Base-by-base conservation (phyloP, 2,888 invertebrate genomes). In the Laspeyria flexula region DNA sequence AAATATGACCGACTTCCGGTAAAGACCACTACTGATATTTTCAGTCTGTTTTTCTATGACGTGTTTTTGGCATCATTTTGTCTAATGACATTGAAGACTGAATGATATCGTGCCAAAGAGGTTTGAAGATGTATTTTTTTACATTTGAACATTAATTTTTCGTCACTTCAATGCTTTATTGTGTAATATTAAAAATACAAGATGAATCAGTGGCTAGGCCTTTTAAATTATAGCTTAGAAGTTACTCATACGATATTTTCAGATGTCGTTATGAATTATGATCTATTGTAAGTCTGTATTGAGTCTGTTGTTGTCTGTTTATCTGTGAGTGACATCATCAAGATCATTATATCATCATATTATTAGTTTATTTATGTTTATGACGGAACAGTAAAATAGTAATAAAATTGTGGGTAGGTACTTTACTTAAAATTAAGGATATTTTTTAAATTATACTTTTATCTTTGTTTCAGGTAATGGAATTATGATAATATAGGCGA, bases 1-100 rank as follows among this genome's bases (percentile, higher is more conserved):
- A 53, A 76, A 70, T 50, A 60, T 61, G 65, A 60, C 65, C 54
- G 72, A 68, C 70, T 77, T 81, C 81, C 79, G 74, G 76, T 66
- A 61, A 49, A 51, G 59, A 52, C 69, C 70, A 52, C 49, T 44
- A 52, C 55, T 63, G 73, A 73, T 79, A 77, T 81, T 81, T 79
- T 77, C 71, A 71, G 75, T 75, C 59, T 73, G 70, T 76, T 79
- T 77, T 79, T 73, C 49, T 46, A 66, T 57, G 52, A 60, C 66
- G 61, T 25, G 40, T 16, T 25, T 43, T 71, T 71, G 68, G 71
- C 71, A 67, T 61, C 52, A 47, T 55, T 53, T 55, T 47, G 39
- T 51, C 15, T 18, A 4, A 65, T 66, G 64, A 61, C 64, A 70
- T 67, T 66, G 71, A 64, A 48, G 47, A 43, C 4, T 16, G 33